phyloP scores from a whole-genome alignment of 2,888 invertebrate species.

The Sympetrum striolatum region DNA sequence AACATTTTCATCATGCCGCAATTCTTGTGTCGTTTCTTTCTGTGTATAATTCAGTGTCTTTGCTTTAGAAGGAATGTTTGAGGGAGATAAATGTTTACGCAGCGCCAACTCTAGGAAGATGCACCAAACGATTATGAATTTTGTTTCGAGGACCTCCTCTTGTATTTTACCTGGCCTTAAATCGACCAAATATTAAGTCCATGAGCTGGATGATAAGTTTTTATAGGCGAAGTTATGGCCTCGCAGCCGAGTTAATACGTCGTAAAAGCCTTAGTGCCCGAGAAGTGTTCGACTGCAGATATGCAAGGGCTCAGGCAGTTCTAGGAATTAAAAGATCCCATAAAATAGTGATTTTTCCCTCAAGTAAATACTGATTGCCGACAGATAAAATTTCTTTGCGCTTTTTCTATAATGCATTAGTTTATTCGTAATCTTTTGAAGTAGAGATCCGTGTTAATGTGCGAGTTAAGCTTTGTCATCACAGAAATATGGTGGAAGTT shows the following conservation, averaged over 20 bases:
- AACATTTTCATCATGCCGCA: too few relatives aligned
- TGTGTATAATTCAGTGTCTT: too few relatives aligned
- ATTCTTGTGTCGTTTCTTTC: too few relatives aligned
- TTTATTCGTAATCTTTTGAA: background rate
- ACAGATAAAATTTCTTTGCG: too few relatives aligned
- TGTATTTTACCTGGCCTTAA: background rate
- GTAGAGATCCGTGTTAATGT: background rate
- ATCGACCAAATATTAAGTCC: background rate
- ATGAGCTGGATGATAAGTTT: background rate
- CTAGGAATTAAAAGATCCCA: too few relatives aligned
- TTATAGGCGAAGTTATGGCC: slow-evolving; percentile 7
- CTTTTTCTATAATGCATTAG: too few relatives aligned
- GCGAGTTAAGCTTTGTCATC: background rate
- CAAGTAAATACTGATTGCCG: too few relatives aligned
- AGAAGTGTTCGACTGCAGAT: background rate
- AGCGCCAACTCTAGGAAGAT: background rate
- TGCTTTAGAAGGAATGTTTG: too few relatives aligned
- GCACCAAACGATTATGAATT: background rate
- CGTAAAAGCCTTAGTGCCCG: background rate
- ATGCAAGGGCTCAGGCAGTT: background rate
- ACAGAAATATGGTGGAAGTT: background rate
- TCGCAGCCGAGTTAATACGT: slow-evolving; percentile 25
- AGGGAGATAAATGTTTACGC: background rate
- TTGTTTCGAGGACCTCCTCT: background rate
- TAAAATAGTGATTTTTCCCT: too few relatives aligned